Base-by-base conservation (phyloP, 2,888 invertebrate genomes). In the Drosophila imparisetae region DNA sequence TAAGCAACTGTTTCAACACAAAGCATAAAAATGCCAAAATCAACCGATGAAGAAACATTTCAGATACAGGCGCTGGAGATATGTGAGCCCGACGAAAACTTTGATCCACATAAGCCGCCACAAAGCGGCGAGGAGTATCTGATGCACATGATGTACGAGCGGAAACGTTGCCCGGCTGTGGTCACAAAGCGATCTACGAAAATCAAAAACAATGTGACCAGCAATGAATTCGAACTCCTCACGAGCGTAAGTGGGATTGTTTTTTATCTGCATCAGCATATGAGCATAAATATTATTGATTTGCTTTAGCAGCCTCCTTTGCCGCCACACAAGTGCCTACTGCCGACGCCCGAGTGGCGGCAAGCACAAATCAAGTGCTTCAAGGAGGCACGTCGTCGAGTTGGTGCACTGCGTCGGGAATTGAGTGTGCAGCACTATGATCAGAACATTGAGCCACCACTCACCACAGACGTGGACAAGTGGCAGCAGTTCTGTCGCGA, bases 281-380 rank as follows among this genome's bases (percentile, higher is more conserved):
- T 1, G 1, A 27, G 11, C 32, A 4, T 40, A 49, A 36, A 2
- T 21, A 50, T 30, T 27, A 29, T 7, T 24, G 4, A 21, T 4
- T 27, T 27, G 1, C n/a, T 30, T 30, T 38, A 77, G 80, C 74
- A 82, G 83, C 74, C 42, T 18, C 81, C 72, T 0, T 34, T 72
- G 45, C 52, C 83, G 40, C 65, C 86, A 0, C 87, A 90, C 18
- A 73, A 64, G 18, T 68, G 76, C n/a, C 73, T 92, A n/a, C 75
- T 91, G 49, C 91, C 93, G 6, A 92, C 93, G 8, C 75, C 81
- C 0, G 92, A 93, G 70, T 93, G 93, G 93, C 90, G 91, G 34
- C 69, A 81, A 15, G 75, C 74, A 0, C 93, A 93, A 67, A 78
- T 84, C 1, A 70, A 79, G 4, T 89, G 89, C 64, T 93, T 93